These are phyloP conservation scores for Sciurus niger DNA, from an alignment of 2,113 vertebrate species.

Conservation along the genomic window DNA sequence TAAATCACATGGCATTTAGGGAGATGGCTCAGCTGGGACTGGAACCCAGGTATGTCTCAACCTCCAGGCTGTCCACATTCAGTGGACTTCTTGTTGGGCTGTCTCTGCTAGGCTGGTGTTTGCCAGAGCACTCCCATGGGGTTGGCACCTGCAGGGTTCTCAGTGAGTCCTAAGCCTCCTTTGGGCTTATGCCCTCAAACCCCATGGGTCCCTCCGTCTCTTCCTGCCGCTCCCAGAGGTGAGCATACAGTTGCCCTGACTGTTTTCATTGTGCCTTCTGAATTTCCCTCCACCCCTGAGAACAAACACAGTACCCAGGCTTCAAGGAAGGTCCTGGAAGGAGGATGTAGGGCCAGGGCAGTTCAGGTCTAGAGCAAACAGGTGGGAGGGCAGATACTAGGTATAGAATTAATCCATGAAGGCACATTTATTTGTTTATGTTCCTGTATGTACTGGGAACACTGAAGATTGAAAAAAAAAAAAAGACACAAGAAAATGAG, in stretches of 20 bases:
- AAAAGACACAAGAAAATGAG: not conserved
- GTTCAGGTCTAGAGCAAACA: not conserved
- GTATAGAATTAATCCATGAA: not conserved
- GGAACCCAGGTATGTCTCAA: not conserved
- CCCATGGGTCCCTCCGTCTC: not conserved
- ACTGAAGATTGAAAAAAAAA: not conserved
- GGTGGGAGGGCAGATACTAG: not conserved
- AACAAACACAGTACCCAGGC: not conserved
- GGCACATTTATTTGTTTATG: not conserved
- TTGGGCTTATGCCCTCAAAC: not conserved
- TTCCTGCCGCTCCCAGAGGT: not conserved
- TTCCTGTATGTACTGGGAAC: not conserved
- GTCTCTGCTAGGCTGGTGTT: not conserved
- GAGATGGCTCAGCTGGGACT: not conserved
- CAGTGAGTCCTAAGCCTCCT: not conserved
- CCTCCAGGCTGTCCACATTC: not conserved
- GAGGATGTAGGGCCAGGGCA: not conserved
- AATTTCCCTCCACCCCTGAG: not conserved
- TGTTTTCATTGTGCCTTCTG: not conserved
- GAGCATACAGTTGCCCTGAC: not conserved
- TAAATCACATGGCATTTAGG: not conserved
- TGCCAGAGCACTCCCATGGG: not conserved
- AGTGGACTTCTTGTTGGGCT: not conserved
- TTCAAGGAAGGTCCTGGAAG: not conserved
- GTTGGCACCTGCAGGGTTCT: no score